phyloP scores from a whole-genome alignment of 1,140 invertebrate species.

The Aphaenogaster floridana region DNA sequence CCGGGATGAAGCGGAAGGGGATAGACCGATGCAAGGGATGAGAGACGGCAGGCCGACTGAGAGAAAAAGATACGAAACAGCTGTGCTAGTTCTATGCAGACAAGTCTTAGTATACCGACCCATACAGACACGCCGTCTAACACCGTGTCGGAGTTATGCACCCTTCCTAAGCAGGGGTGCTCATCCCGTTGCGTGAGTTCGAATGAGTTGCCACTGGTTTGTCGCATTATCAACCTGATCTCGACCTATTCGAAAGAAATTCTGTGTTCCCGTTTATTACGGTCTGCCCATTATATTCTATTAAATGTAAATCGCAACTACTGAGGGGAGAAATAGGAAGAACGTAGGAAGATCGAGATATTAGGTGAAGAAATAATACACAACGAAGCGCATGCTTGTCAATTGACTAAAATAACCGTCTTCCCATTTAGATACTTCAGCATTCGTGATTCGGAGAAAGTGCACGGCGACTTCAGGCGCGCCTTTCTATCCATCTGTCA shows the following conservation, averaged over 20 bases:
- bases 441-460: conserved; percentile 22
- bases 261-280: not conserved
- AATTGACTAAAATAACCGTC: not conserved
- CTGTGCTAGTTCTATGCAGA: conserved; percentile 79
- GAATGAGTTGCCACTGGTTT: conserved; percentile 3
- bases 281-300: not conserved
- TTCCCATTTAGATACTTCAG: not conserved
- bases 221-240: not conserved
- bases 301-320: not conserved
- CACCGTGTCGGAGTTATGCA: conserved; percentile 72
- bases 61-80: conserved; percentile 80
- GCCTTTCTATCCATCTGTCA: conserved; percentile 26
- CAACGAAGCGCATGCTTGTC: not conserved
- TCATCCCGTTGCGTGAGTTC: conserved; percentile 61
- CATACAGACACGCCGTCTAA: conserved; percentile 72
- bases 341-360: not conserved
- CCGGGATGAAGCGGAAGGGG: conserved; percentile 70
- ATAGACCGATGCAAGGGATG: conserved; percentile 75
- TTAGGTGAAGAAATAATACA: not conserved
- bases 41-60: conserved; percentile 51
- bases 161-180: conserved; percentile 76
- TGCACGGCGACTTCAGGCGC: not conserved
- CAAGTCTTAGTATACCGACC: conserved; percentile 77
- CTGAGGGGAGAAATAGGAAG: not conserved
- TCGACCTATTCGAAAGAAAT: not conserved